These are phyloP conservation scores for Clarias macrocephalus DNA, from an alignment of 2,113 vertebrate genomes.

Conservation along the genomic window DNA sequence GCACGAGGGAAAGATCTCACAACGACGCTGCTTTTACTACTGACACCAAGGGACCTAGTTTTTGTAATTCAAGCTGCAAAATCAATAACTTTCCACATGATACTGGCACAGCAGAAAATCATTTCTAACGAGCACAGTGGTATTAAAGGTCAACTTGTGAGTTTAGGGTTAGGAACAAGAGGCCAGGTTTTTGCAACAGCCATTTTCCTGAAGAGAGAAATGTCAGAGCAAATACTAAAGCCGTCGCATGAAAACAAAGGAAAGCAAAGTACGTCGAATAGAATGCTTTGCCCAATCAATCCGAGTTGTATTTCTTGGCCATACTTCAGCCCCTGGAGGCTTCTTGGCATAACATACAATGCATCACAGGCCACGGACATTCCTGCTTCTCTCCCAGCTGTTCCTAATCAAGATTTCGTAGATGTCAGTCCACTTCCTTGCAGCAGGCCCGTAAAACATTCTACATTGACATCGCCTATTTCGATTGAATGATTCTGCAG, in stretches of 20 bases:
- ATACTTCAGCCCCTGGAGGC: conserved; percentile 28
- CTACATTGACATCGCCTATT: background rate
- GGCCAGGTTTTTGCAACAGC: background rate
- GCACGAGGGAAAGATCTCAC: conserved; percentile 5
- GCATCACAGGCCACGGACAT: conserved; percentile 27
- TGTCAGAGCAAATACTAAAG: conserved; percentile 10
- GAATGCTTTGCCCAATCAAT: conserved; percentile 1
- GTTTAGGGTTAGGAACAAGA: background rate
- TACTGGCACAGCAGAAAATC: background rate
- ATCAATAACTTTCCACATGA: background rate
- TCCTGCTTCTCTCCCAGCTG: conserved; percentile 51
- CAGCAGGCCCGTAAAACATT: background rate
- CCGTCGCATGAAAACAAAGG: conserved; percentile 29
- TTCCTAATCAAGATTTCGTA: conserved; percentile 44
- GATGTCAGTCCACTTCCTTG: conserved; percentile 29
- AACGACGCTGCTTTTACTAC: conserved; percentile 2
- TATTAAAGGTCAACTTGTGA: background rate
- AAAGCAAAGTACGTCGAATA: background rate
- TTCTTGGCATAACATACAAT: conserved; percentile 41
- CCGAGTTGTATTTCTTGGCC: conserved; percentile 38
- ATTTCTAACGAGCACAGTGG: background rate
- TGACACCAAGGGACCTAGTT: background rate
- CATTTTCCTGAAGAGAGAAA: conserved; percentile 11
- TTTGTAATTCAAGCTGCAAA: background rate
- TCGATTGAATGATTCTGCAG: conserved; percentile 17